These are phyloP conservation scores for Achroia grisella DNA, from an alignment of 1,140 invertebrate species.

Conservation along the genomic window DNA sequence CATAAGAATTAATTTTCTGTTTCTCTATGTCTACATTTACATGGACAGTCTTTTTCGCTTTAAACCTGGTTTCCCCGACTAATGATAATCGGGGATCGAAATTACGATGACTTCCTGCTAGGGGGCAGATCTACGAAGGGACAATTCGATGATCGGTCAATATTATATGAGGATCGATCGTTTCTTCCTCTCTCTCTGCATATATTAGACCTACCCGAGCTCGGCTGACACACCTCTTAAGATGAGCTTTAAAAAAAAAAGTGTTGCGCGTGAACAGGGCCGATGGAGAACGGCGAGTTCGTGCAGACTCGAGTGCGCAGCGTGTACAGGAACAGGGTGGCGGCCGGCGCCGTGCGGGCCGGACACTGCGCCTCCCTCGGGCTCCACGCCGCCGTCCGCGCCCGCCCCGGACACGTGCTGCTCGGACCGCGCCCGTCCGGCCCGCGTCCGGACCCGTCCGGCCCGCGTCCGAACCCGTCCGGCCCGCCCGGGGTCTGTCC, in stretches of 20 bases:
- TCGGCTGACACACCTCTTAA: too few relatives aligned
- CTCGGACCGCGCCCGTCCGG: neutral
- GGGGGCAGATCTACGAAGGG: slow-evolving; percentile 90
- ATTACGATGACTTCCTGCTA: slow-evolving; percentile 87
- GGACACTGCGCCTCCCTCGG: slow-evolving; percentile 94
- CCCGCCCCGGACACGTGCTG: neutral
- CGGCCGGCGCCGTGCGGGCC: slow-evolving; percentile 88
- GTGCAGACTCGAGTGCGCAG: slow-evolving; percentile 85
- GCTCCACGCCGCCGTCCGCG: slow-evolving; percentile 52
- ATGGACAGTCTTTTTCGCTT: too few relatives aligned
- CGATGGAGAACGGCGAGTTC: slow-evolving; percentile 88
- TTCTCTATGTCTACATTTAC: too few relatives aligned
- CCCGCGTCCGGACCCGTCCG: neutral
- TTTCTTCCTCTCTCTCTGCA: too few relatives aligned
- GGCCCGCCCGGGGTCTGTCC: neutral
- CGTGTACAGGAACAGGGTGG: slow-evolving; percentile 92
- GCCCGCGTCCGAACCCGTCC: neutral
- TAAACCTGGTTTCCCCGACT: too few relatives aligned
- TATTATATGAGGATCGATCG: too few relatives aligned
- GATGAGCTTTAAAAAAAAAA: too few relatives aligned
- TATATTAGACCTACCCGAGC: too few relatives aligned
- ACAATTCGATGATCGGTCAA: slow-evolving; percentile 82
- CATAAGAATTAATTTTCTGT: too few relatives aligned
- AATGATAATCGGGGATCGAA: slow-evolving; percentile 77
- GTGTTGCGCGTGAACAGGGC: too few relatives aligned